A percentile compares a stretch with the other conserved stretches of the same genome.
Conservation (phyloP, 2,113 vertebrate species). For the Perognathus longimembris region DNA sequence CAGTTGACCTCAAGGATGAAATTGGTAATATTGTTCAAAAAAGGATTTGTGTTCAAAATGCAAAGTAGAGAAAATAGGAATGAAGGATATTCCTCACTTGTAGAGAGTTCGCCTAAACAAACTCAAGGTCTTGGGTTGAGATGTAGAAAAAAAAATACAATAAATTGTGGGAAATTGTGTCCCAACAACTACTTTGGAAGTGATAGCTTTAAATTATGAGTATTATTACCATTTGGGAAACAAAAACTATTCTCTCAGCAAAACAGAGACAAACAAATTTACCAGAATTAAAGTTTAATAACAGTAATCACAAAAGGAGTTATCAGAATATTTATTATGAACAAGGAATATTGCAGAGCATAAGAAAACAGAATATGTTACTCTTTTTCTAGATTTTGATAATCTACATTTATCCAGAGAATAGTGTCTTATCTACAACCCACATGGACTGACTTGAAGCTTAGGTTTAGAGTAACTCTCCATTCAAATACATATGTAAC, state of each 20-base stretch:
- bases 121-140: too few relatives aligned
- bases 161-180: background rate
- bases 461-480: background rate
- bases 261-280: background rate
- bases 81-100: rapidly evolving
- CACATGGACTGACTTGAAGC: background rate
- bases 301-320: background rate
- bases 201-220: background rate
- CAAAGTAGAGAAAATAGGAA: background rate
- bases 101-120: background rate
- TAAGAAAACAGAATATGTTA: background rate
- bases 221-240: background rate
- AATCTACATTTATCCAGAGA: rapidly evolving
- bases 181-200: background rate
- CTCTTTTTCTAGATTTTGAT: background rate
- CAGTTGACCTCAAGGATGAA: background rate
- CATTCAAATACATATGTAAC: background rate
- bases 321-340: background rate
- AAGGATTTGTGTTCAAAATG: constrained; percentile 14
- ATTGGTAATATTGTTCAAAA: background rate
- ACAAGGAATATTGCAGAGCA: background rate
- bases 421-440: background rate
- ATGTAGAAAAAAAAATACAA: too few relatives aligned
- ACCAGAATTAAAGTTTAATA: background rate
- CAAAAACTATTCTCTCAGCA: background rate